Conservation (phyloP, 1,140 invertebrate species). For the Pseudomyrmex sp. region DNA sequence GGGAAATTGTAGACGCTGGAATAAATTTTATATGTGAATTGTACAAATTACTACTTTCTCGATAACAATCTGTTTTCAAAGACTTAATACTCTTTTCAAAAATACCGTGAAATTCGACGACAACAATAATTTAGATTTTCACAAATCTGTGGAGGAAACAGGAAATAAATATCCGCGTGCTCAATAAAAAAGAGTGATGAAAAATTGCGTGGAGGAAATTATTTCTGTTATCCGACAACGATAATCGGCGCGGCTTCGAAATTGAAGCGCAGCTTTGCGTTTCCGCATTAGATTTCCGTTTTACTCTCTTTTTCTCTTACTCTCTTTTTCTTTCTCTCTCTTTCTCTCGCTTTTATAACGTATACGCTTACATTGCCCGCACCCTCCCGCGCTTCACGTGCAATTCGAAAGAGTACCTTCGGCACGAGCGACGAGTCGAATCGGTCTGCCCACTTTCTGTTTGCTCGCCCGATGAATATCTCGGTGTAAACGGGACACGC, state of each 20-base stretch:
- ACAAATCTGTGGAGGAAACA: neutral
- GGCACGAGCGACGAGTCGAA: slow-evolving; percentile 60
- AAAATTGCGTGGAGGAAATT: slow-evolving; percentile 24
- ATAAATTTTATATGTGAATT: neutral
- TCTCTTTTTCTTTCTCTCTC: neutral
- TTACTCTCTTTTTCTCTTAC: neutral
- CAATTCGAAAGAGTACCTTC: slow-evolving; percentile 34
- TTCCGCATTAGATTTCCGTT: slow-evolving; percentile 46
- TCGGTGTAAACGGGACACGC: slow-evolving; percentile 70
- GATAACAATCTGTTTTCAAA: too few relatives aligned
- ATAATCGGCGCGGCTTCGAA: slow-evolving; percentile 30
- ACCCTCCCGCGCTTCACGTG: slow-evolving; percentile 18
- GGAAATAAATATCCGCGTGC: neutral
- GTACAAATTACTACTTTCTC: too few relatives aligned
- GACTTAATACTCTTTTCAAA: too few relatives aligned
- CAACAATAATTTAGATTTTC: neutral
- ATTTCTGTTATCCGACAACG: slow-evolving; percentile 11
- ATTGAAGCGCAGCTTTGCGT: slow-evolving; percentile 30
- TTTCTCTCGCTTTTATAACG: slow-evolving; percentile 18
- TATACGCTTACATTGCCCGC: neutral
- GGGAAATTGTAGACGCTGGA: neutral
- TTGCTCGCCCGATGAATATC: slow-evolving; percentile 71
- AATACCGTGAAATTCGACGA: too few relatives aligned
- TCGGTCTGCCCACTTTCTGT: slow-evolving; percentile 68
- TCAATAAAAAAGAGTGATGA: neutral